A percentile compares a stretch with the other conserved stretches of the same genome.
phyloP scores from a whole-genome alignment of 2,113 vertebrate genomes.

The Gambusia holbrooki region DNA sequence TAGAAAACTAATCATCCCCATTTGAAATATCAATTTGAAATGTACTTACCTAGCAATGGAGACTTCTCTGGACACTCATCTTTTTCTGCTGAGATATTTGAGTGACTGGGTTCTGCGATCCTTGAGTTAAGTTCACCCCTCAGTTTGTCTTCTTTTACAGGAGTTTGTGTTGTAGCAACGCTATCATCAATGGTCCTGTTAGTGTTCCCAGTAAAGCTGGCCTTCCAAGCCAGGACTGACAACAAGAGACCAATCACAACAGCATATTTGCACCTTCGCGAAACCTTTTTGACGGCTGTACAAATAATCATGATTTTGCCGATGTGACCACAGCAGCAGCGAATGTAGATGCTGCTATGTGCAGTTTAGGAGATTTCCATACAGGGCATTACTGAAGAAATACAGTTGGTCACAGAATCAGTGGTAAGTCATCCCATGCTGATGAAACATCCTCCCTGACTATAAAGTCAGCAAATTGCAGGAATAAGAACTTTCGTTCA shows the following conservation, averaged over 20 bases:
- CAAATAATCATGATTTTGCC: constrained; percentile 78
- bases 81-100: constrained; percentile 50
- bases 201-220: constrained; percentile 73
- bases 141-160: constrained; percentile 16
- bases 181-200: constrained; percentile 53
- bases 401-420: constrained; percentile 2
- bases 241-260: constrained; percentile 80
- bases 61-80: constrained; percentile 67
- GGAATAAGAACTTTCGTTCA: too few relatives aligned
- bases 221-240: constrained; percentile 84
- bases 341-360: neutral
- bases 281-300: constrained; percentile 64
- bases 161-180: constrained; percentile 41
- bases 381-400: constrained; percentile 16
- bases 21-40: neutral
- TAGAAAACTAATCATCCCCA: neutral
- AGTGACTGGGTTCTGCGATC: constrained; percentile 27
- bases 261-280: constrained; percentile 80
- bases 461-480: neutral
- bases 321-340: neutral
- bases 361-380: constrained; percentile 24
- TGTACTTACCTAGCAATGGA: constrained; percentile 76
- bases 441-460: constrained; percentile 26
- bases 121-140: constrained; percentile 19
- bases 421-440: constrained; percentile 43